A percentile compares a stretch with the other conserved stretches of the same genome.
Conservation (phyloP, 92 coral and sea anemone species). For the Chrysogorgia sp. region DNA sequence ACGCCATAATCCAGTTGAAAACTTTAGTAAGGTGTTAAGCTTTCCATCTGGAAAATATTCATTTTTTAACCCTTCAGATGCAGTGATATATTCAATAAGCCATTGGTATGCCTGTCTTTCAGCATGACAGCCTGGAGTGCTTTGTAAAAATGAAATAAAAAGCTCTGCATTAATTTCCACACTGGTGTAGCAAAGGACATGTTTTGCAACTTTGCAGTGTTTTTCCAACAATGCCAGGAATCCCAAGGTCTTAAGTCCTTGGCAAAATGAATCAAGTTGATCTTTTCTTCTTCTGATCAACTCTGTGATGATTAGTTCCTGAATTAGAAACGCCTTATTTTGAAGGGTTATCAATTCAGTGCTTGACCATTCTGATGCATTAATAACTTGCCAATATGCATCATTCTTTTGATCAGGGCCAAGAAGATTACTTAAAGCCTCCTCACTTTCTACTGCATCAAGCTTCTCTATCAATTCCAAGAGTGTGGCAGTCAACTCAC, state of each 20-base stretch:
- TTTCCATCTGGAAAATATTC: conserved; percentile 14
- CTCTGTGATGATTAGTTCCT: conserved; percentile 17
- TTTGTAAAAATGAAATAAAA: conserved; percentile 16
- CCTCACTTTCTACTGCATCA: conserved; percentile 18
- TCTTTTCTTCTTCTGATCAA: conserved; percentile 23
- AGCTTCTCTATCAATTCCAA: background rate
- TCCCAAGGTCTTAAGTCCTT: conserved; percentile 24
- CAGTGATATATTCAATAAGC: conserved; percentile 8
- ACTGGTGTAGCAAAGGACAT: conserved; percentile 2
- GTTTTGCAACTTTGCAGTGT: conserved; percentile 5
- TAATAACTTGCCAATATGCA: conserved; percentile 24
- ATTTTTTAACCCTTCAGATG: background rate
- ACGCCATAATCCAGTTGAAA: conserved; percentile 31
- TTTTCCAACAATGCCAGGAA: conserved; percentile 24
- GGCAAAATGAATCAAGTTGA: conserved; percentile 27
- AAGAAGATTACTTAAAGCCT: background rate
- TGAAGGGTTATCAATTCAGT: conserved; percentile 24
- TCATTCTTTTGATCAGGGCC: conserved; percentile 19
- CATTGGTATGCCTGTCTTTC: too few relatives aligned
- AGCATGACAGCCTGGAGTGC: conserved; percentile 14
- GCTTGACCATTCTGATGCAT: conserved; percentile 21
- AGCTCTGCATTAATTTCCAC: conserved; percentile 19
- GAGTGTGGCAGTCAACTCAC: conserved; percentile 11
- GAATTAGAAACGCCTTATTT: conserved; percentile 26
- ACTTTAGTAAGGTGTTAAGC: conserved; percentile 1